phyloP scores from a whole-genome alignment of 2,113 vertebrate species.

The Lota lota region DNA sequence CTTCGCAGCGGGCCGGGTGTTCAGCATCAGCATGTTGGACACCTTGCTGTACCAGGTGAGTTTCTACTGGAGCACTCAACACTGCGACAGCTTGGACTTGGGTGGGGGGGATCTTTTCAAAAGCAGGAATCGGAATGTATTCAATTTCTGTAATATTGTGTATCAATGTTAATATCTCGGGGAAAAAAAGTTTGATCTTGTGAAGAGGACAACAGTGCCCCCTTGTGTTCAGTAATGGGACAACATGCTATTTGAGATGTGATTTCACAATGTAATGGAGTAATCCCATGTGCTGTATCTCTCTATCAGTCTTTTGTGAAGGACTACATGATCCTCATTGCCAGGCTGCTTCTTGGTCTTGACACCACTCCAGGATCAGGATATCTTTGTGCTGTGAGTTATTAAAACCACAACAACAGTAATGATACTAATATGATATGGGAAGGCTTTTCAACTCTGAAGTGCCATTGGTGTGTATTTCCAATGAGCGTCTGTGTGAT shows the following conservation, averaged over 20 bases:
- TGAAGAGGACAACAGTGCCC: too few relatives aligned
- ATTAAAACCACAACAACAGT: not conserved
- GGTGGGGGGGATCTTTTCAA: too few relatives aligned
- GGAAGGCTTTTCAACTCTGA: too few relatives aligned
- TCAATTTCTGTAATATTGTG: too few relatives aligned
- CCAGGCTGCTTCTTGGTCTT: conserved; percentile 86
- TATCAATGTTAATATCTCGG: too few relatives aligned
- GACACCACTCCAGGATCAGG: conserved; percentile 93
- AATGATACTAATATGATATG: not conserved
- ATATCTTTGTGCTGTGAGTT: conserved; percentile 90
- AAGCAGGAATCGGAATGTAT: too few relatives aligned
- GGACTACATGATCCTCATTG: conserved; percentile 97
- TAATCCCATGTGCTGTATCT: conserved; percentile 24
- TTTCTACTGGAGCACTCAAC: not conserved
- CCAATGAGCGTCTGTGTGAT: not conserved
- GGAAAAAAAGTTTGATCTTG: too few relatives aligned
- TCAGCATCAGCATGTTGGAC: conserved; percentile 71
- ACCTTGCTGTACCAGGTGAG: conserved; percentile 68
- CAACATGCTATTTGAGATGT: too few relatives aligned
- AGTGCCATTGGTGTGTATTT: not conserved
- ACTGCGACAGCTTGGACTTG: too few relatives aligned
- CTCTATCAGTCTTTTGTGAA: conserved; percentile 92
- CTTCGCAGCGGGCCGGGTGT: conserved; percentile 73
- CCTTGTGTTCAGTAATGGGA: too few relatives aligned
- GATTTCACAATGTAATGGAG: conserved; percentile 3